A percentile compares a stretch with the other conserved stretches of the same genome.
These are phyloP conservation scores for Brachionus paranguensis DNA, from an alignment of 1,140 invertebrate species.

Conservation along the genomic window DNA sequence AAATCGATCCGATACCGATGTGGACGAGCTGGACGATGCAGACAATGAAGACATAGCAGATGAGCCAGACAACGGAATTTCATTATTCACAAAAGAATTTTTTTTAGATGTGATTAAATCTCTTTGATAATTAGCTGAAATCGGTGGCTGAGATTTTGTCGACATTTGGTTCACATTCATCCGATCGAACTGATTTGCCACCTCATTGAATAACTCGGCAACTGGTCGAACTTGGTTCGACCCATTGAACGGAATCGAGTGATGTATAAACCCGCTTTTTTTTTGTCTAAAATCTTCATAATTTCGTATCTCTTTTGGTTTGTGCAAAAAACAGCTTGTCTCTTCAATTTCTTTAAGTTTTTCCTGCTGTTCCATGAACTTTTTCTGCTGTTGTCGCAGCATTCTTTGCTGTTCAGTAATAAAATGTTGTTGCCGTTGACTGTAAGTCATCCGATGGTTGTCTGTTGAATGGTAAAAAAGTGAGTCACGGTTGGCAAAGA, in stretches of 20 bases:
- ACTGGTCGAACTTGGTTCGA: conserved; percentile 11
- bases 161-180: conserved; percentile 38
- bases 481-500: conserved; percentile 27
- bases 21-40: background rate
- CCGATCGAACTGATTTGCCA: background rate
- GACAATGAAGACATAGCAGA: conserved; percentile 19
- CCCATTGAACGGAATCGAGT: conserved; percentile 17
- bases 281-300: background rate
- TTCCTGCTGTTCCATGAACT: conserved; percentile 30
- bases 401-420: conserved; percentile 13
- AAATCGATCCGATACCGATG: conserved; percentile 23
- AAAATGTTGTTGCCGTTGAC: background rate
- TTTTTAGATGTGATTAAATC: background rate
- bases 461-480: conserved; percentile 37
- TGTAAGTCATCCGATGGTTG: conserved; percentile 32
- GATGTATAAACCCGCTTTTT: background rate
- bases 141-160: conserved; percentile 24
- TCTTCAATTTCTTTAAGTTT: conserved; percentile 28
- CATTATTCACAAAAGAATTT: background rate
- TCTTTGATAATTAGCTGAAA: conserved; percentile 12
- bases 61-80: conserved; percentile 19
- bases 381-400: conserved; percentile 17
- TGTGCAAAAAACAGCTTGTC: background rate
- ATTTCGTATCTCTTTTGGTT: background rate
- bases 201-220: conserved; percentile 12